phyloP scores from a whole-genome alignment of 2,113 vertebrate species.

The Melanotaenia duboulayi region DNA sequence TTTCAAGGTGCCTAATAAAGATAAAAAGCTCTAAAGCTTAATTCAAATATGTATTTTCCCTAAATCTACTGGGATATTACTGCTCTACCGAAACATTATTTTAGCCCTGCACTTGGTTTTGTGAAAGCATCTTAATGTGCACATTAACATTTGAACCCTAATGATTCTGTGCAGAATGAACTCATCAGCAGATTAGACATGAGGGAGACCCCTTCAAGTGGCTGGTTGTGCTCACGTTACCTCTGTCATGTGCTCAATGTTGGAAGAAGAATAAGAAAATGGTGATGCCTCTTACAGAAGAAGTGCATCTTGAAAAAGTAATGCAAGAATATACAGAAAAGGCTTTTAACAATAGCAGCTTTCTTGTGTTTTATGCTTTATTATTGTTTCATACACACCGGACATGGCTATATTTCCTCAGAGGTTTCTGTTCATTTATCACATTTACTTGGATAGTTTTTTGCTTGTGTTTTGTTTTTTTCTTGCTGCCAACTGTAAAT shows the following conservation, averaged over 20 bases:
- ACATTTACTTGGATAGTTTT: constrained; percentile 29
- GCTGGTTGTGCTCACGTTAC: constrained; percentile 33
- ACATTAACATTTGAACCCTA: constrained; percentile 85
- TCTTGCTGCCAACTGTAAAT: constrained; percentile 42
- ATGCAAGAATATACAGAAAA: background rate
- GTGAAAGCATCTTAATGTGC: constrained; percentile 85
- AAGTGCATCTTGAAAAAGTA: constrained; percentile 5
- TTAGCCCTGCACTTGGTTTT: constrained; percentile 76
- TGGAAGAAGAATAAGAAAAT: constrained; percentile 29
- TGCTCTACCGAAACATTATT: constrained; percentile 82
- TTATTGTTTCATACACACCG: constrained; percentile 22
- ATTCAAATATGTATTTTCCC: constrained; percentile 48
- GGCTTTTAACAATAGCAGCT: background rate
- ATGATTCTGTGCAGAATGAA: constrained; percentile 75
- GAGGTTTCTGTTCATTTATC: constrained; percentile 38
- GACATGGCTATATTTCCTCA: constrained; percentile 45
- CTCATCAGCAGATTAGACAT: constrained; percentile 65
- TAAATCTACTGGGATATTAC: constrained; percentile 74
- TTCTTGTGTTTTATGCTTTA: constrained; percentile 24
- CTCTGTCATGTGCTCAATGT: constrained; percentile 41
- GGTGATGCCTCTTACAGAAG: constrained; percentile 14
- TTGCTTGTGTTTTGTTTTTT: constrained; percentile 3
- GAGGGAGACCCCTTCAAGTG: constrained; percentile 20
- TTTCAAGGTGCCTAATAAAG: constrained; percentile 28
- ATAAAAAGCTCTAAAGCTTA: constrained; percentile 32